phyloP scores from a whole-genome alignment of 1,140 invertebrate genomes.

The silkworm (Bombyx mori) region ASM3026992v2 NC_085125.1:10950001-10950500 shows the following conservation, averaged over 20 bases:
- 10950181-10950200: constrained; percentile 54
- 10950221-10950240: constrained; percentile 35
- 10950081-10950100: constrained; percentile 54
- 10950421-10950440: constrained; percentile 52
- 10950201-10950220: constrained; percentile 43
- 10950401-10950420: constrained; percentile 41
- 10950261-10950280: constrained; percentile 50
- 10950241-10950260: constrained; percentile 47
- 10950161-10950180: constrained; percentile 42
- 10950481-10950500: constrained; percentile 14
- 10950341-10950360: constrained; percentile 52
- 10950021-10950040: constrained; percentile 55
- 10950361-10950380: constrained; percentile 43
- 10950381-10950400: constrained; percentile 29
- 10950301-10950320: constrained; percentile 52
- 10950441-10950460: constrained; percentile 48
- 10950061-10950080: constrained; percentile 59
- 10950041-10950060: constrained; percentile 44
- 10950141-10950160: constrained; percentile 51
- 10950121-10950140: constrained; percentile 53
- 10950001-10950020: constrained; percentile 50
- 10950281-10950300: constrained; percentile 47
- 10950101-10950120: constrained; percentile 45
- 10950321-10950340: constrained; percentile 34
- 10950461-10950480: constrained; percentile 44